Evolutionary conservation across 2,797 vertebrate genomes (phyloP).

Genomic region (Champsocephalus gunnari): DNA sequence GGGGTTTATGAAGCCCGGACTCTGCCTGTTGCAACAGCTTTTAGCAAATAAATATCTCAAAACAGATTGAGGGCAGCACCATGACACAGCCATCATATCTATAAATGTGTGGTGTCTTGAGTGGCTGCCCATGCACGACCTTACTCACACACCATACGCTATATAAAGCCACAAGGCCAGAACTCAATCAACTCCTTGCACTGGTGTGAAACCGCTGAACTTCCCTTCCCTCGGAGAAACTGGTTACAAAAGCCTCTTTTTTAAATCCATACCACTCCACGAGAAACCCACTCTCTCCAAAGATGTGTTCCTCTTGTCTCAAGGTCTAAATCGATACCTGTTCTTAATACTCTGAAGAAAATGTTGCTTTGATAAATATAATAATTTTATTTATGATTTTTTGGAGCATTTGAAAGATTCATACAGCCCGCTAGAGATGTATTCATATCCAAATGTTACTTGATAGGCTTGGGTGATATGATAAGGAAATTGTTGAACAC

Average conservation of each 20-base stretch:
- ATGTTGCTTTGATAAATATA: slow-evolving; percentile 2
- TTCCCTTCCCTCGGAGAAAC: slow-evolving; percentile 6
- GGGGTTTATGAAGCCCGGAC: neutral
- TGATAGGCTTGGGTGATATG: neutral
- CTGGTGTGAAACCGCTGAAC: slow-evolving; percentile 10
- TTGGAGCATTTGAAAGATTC: too few relatives aligned
- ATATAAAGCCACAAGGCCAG: slow-evolving; percentile 3
- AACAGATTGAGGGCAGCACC: slow-evolving; percentile 14
- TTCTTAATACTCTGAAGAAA: slow-evolving; percentile 8
- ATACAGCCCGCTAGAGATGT: too few relatives aligned
- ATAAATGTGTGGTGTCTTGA: slow-evolving; percentile 29
- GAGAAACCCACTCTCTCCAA: neutral
- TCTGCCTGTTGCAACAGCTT: slow-evolving; percentile 16
- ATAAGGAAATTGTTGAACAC: too few relatives aligned
- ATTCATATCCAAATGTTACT: neutral
- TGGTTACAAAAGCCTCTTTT: neutral
- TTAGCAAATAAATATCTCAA: slow-evolving; percentile 9
- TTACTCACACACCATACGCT: neutral
- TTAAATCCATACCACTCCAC: neutral
- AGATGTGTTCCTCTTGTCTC: slow-evolving; percentile 7
- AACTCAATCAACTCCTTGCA: slow-evolving; percentile 22
- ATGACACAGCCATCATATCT: slow-evolving; percentile 30
- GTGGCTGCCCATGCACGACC: slow-evolving; percentile 22
- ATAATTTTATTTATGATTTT: too few relatives aligned
- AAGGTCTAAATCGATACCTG: slow-evolving; percentile 6